These are phyloP conservation scores for Myiozetetes cayanensis DNA, from an alignment of 2,113 vertebrate genomes.

Conservation along the genomic window DNA sequence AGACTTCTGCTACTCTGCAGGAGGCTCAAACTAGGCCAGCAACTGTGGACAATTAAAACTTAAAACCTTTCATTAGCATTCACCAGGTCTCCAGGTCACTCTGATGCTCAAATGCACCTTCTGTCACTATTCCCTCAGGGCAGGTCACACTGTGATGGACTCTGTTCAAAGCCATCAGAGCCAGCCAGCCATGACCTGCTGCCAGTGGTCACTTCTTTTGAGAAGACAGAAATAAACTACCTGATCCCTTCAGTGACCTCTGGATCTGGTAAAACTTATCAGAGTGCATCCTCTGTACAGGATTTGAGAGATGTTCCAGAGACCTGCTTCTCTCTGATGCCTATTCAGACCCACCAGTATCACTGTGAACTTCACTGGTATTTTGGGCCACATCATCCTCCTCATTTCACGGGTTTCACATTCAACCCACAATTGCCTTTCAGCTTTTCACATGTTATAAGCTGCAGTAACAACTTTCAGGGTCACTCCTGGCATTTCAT, in stretches of 20 bases:
- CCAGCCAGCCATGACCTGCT: neutral
- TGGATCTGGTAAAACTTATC: neutral
- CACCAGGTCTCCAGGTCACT: constrained; percentile 18
- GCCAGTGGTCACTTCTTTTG: neutral
- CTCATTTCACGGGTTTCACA: neutral
- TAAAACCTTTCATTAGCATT: constrained; percentile 32
- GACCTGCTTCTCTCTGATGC: neutral
- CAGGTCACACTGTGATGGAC: neutral
- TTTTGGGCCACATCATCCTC: neutral
- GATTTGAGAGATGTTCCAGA: neutral
- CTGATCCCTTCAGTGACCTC: neutral
- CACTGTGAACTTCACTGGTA: neutral
- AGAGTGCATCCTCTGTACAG: neutral
- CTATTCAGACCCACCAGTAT: fast-evolving
- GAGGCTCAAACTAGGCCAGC: constrained; percentile 32
- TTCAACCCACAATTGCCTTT: fast-evolving
- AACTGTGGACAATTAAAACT: constrained; percentile 27
- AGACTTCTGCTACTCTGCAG: constrained; percentile 18
- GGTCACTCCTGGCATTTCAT: neutral
- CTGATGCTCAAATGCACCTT: neutral
- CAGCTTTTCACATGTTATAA: neutral
- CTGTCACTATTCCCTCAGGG: neutral
- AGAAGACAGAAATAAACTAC: neutral
- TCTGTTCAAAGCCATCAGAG: neutral
- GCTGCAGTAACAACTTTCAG: neutral